Conservation (phyloP, 2,797 vertebrate genomes). For the Micromesistius poutassou region DNA sequence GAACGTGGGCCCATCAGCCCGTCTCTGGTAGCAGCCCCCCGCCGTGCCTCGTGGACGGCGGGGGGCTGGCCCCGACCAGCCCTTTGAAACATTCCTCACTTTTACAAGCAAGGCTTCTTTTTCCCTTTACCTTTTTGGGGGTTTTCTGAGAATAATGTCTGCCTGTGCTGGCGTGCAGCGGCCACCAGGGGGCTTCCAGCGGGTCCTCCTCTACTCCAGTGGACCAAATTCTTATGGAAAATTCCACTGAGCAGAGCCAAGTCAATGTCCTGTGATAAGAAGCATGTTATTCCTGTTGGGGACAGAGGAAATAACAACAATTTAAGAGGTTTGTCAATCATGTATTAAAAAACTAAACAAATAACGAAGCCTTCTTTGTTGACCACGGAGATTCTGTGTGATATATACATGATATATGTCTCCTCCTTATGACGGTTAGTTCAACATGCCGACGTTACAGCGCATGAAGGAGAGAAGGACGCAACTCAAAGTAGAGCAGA, state of each 20-base stretch:
- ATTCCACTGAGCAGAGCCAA: conserved; percentile 59
- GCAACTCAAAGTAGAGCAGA: background rate
- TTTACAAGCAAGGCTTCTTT: conserved; percentile 53
- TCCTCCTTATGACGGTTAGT: background rate
- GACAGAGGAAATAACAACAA: conserved; percentile 40
- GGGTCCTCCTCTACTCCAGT: conserved; percentile 33
- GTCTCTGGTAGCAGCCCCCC: conserved; percentile 30
- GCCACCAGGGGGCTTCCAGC: conserved; percentile 29
- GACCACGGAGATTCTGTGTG: background rate
- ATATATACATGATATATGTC: conserved; percentile 1
- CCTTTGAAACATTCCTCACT: conserved; percentile 46
- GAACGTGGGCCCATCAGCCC: conserved; percentile 51
- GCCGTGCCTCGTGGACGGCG: conserved; percentile 41
- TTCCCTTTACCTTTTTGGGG: conserved; percentile 24
- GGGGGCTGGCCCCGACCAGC: conserved; percentile 31
- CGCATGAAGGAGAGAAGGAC: background rate
- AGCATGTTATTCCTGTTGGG: conserved; percentile 43
- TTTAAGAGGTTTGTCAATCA: conserved; percentile 14
- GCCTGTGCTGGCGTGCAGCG: conserved; percentile 50
- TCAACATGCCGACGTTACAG: background rate
- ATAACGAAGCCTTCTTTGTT: conserved; percentile 19
- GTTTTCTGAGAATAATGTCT: conserved; percentile 58
- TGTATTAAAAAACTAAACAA: background rate
- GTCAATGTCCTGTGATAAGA: conserved; percentile 61
- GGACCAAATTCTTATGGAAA: conserved; percentile 57